Conservation (phyloP, 2,888 invertebrate genomes). For the Sminthurides aquaticus region DNA sequence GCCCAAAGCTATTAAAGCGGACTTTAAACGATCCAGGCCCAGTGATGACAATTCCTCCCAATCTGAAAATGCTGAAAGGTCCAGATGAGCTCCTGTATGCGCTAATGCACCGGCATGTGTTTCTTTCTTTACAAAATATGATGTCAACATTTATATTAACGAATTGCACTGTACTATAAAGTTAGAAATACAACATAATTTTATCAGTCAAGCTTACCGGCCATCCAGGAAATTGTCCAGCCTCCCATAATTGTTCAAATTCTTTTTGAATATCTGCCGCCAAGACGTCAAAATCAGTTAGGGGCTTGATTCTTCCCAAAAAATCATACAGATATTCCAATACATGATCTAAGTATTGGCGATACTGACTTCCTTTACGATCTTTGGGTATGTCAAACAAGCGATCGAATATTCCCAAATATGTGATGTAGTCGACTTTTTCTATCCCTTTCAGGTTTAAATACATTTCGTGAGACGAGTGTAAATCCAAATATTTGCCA, state of each 20-base stretch:
- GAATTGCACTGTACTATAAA: conserved; percentile 13
- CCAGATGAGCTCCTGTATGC: conserved; percentile 91
- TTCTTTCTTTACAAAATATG: conserved; percentile 62
- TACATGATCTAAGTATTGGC: conserved; percentile 73
- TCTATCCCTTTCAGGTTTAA: conserved; percentile 95
- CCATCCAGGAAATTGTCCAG: conserved; percentile 90
- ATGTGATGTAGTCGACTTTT: conserved; percentile 85
- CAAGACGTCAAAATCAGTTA: conserved; percentile 73
- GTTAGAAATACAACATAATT: conserved; percentile 11
- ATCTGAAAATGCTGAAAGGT: conserved; percentile 95
- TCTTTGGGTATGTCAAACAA: conserved; percentile 91
- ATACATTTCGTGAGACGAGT: conserved; percentile 91
- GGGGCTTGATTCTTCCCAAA: conserved; percentile 72
- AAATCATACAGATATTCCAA: conserved; percentile 80
- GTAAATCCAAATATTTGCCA: conserved; percentile 93
- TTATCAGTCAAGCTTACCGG: conserved; percentile 53
- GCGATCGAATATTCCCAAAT: conserved; percentile 87
- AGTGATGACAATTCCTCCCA: conserved; percentile 95
- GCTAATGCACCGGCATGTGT: conserved; percentile 80
- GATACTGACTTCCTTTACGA: conserved; percentile 75
- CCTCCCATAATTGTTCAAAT: conserved; percentile 79
- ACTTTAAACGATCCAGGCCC: conserved; percentile 93
- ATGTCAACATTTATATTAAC: conserved; percentile 10
- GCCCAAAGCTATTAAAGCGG: conserved; percentile 90
- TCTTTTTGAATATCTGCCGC: conserved; percentile 68